Percentiles rank a stretch among this genome's conserved stretches.
Evolutionary conservation across 64 coral and sea anemone species (phyloP).

Genomic region (Dendrophyllia cribrosa): DNA sequence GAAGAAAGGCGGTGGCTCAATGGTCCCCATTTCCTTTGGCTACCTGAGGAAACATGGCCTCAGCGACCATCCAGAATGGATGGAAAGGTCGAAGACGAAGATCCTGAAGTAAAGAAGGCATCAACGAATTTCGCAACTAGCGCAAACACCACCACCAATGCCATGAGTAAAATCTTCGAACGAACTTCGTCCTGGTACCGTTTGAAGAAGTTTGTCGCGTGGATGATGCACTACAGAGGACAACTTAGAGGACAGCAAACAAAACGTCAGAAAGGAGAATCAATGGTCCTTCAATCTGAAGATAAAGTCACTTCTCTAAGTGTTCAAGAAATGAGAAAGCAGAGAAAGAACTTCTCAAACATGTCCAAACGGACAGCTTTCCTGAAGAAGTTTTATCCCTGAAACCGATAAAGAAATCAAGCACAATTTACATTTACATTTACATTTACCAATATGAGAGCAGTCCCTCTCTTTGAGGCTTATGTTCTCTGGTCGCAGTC

Average conservation of each 20-base stretch:
- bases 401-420: neutral
- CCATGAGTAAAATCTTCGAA: no score
- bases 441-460: no score
- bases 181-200: neutral
- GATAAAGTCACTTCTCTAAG: neutral
- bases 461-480: no score
- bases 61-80: neutral
- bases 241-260: neutral
- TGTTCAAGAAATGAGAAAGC: neutral
- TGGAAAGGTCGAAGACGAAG: neutral
- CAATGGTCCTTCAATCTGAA: neutral
- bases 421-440: no score
- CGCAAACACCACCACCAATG: no score
- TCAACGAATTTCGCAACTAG: neutral
- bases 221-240: neutral
- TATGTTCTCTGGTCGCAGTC: no score
- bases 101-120: neutral
- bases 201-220: conserved; percentile 1
- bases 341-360: neutral
- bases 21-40: neutral
- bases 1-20: neutral
- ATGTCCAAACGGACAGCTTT: neutral
- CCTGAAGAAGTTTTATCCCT: neutral
- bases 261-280: neutral
- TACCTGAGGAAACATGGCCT: neutral